Percentiles rank a stretch among this genome's conserved stretches.
Evolutionary conservation across 2,797 vertebrate species (phyloP).

Genomic region (Gallirallus australis): DNA sequence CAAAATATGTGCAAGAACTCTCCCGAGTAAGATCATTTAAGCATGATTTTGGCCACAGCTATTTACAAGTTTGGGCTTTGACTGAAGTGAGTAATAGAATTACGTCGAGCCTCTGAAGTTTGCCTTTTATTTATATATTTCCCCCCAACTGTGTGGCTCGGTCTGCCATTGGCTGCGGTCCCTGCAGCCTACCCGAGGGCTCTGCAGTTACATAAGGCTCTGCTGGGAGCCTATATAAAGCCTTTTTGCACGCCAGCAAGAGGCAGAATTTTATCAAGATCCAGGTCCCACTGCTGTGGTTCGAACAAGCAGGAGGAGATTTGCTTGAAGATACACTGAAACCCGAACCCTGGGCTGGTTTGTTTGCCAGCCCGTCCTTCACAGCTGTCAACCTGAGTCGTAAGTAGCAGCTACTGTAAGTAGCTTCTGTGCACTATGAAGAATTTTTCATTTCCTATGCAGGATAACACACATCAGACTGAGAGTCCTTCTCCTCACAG

Average conservation of each 20-base stretch:
- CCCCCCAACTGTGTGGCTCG: constrained; percentile 17
- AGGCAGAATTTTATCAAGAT: constrained; percentile 37
- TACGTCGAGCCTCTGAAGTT: constrained; percentile 50
- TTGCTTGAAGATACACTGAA: constrained; percentile 16
- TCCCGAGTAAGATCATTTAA: constrained; percentile 1
- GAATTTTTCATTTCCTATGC: constrained; percentile 71
- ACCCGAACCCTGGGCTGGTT: background rate
- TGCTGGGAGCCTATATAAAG: constrained; percentile 48
- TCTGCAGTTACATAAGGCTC: constrained; percentile 62
- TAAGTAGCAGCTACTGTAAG: constrained; percentile 34
- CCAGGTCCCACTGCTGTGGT: constrained; percentile 16
- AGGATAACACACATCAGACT: constrained; percentile 31
- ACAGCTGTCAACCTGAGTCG: constrained; percentile 16
- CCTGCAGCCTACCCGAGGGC: constrained; percentile 48
- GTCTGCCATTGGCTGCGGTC: constrained; percentile 55
- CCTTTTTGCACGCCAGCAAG: constrained; percentile 37
- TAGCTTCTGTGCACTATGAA: constrained; percentile 59
- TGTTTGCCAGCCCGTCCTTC: constrained; percentile 14
- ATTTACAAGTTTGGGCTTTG: constrained; percentile 39
- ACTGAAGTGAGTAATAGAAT: constrained; percentile 53
- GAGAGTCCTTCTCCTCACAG: constrained; percentile 54
- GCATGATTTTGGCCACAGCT: constrained; percentile 31
- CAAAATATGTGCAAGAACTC: constrained; percentile 10
- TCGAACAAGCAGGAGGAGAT: constrained; percentile 4
- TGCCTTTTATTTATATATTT: constrained; percentile 60